A percentile compares a stretch with the other conserved stretches of the same genome.
phyloP scores from a whole-genome alignment of 2,797 vertebrate species.

The Sebastes elongatus region DNA sequence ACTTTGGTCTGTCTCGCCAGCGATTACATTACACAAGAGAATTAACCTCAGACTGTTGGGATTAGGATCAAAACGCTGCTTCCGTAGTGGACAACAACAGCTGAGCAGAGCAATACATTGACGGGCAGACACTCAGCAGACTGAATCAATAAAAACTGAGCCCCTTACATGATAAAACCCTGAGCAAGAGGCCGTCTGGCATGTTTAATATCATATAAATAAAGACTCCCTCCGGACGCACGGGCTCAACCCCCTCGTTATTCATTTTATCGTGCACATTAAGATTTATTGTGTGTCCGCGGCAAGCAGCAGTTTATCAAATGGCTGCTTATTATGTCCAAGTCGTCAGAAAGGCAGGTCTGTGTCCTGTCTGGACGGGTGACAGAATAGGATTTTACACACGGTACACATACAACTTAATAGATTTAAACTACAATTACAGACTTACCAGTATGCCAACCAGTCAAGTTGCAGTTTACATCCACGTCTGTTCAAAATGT shows the following conservation, averaged over 20 bases:
- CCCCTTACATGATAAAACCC: conserved; percentile 34
- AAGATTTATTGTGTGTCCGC: conserved; percentile 46
- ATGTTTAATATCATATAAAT: conserved; percentile 47
- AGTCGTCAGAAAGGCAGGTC: conserved; percentile 16
- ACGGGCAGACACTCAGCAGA: conserved; percentile 15
- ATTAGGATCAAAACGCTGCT: conserved; percentile 32
- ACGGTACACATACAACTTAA: background rate
- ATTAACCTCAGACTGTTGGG: conserved; percentile 24
- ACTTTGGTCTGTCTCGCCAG: conserved; percentile 16
- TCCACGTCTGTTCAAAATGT: background rate
- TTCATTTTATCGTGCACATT: conserved; percentile 19
- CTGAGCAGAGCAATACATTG: conserved; percentile 16
- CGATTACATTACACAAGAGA: conserved; percentile 28
- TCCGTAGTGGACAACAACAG: background rate
- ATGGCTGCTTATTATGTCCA: conserved; percentile 45
- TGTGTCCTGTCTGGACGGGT: conserved; percentile 4
- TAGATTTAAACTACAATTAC: background rate
- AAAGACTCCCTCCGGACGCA: conserved; percentile 29
- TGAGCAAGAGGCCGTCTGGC: background rate
- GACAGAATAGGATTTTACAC: background rate
- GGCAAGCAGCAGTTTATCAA: conserved; percentile 33
- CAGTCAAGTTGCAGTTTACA: background rate
- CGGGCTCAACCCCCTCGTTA: conserved; percentile 22
- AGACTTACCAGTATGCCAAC: background rate
- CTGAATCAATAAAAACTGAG: conserved; percentile 17